These are phyloP conservation scores for Xestoiulus laeticollis DNA, from an alignment of 2,888 invertebrate species.

Conservation along the genomic window DNA sequence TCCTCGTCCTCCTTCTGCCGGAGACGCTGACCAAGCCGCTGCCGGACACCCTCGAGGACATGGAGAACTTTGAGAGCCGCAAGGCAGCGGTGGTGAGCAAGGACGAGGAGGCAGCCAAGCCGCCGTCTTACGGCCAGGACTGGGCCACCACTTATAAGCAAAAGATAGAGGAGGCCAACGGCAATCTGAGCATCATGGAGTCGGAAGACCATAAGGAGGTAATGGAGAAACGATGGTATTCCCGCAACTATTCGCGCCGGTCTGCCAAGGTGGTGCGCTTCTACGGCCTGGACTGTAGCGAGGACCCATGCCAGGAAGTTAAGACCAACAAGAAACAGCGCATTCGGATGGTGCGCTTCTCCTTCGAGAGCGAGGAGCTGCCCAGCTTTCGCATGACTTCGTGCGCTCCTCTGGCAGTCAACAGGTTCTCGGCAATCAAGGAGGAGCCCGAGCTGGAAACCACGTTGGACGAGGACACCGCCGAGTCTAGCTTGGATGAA, in stretches of 20 bases:
- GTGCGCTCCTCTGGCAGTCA: conserved; percentile 18
- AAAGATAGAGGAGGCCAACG: conserved; percentile 40
- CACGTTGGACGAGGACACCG: conserved; percentile 27
- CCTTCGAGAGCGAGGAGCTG: conserved; percentile 53
- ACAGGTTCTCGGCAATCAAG: conserved; percentile 47
- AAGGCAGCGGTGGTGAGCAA: conserved; percentile 31
- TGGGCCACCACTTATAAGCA: not conserved
- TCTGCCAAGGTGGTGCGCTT: conserved; percentile 51
- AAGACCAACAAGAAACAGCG: conserved; percentile 52
- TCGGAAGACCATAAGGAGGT: not conserved
- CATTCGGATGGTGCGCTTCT: conserved; percentile 53
- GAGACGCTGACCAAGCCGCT: conserved; percentile 54
- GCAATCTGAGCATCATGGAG: not conserved
- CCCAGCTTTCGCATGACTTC: not conserved
- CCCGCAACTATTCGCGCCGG: conserved; percentile 45
- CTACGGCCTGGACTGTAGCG: conserved; percentile 49
- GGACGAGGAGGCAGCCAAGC: not conserved
- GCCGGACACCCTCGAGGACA: conserved; percentile 54
- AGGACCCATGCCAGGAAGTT: conserved; percentile 52
- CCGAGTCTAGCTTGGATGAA: not conserved
- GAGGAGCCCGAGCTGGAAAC: conserved; percentile 52
- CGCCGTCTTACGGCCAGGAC: not conserved
- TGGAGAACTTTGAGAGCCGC: conserved; percentile 51
- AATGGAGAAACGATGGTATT: conserved; percentile 48
- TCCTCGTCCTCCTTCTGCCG: conserved; percentile 55